Conservation (phyloP, 1,140 invertebrate genomes). For the Bombus fervidus region DNA sequence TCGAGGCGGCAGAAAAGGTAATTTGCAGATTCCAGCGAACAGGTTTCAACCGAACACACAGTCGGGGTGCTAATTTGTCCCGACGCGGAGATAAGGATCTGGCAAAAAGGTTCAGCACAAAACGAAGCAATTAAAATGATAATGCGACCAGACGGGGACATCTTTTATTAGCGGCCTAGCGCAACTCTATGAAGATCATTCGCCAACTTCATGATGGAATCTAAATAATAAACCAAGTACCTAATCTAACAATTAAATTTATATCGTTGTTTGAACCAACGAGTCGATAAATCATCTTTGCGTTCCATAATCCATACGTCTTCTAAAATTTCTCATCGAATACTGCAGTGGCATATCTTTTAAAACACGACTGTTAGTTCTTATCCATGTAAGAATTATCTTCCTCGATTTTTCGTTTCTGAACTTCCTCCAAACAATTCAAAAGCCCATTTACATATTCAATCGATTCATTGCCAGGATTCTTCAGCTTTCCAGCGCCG, state of each 20-base stretch:
- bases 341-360: neutral
- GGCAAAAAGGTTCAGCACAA: constrained; percentile 44
- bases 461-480: constrained; percentile 31
- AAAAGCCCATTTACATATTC: constrained; percentile 17
- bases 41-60: constrained; percentile 41
- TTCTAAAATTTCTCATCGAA: neutral
- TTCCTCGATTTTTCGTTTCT: neutral
- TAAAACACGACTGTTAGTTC: neutral
- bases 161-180: constrained; percentile 19
- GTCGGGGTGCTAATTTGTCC: constrained; percentile 55
- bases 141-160: constrained; percentile 4
- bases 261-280: neutral
- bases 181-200: neutral
- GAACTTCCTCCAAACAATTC: neutral
- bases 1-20: constrained; percentile 48
- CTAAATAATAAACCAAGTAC: neutral
- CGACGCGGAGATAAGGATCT: constrained; percentile 44
- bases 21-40: constrained; percentile 52
- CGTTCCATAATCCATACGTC: neutral
- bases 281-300: neutral
- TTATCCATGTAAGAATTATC: neutral
- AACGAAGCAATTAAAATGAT: constrained; percentile 57
- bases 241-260: neutral
- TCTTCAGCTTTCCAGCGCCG: constrained; percentile 4
- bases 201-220: neutral